These are phyloP conservation scores for Donacobius atricapilla DNA, from an alignment of 2,113 vertebrate genomes.

Conservation along the genomic window DNA sequence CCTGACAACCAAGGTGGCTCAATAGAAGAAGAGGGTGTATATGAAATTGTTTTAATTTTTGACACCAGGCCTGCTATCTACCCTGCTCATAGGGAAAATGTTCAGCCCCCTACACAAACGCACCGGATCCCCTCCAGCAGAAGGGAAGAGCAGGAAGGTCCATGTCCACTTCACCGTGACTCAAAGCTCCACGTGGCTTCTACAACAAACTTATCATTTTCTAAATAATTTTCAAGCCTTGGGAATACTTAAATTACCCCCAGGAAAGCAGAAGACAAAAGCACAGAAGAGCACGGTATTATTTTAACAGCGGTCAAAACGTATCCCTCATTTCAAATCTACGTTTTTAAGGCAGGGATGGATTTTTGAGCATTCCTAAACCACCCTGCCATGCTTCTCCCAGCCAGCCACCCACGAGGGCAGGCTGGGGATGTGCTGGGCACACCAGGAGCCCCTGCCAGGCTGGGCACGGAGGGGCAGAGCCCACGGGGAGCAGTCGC, in stretches of 20 bases:
- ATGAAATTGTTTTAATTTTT: background rate
- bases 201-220: background rate
- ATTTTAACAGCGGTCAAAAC: background rate
- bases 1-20: background rate
- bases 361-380: background rate
- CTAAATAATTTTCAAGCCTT: background rate
- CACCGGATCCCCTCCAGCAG: background rate
- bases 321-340: background rate
- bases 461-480: background rate
- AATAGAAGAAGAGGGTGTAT: background rate
- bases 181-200: background rate
- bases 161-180: background rate
- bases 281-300: background rate
- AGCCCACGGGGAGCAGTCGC: constrained; percentile 14
- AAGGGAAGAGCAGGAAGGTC: background rate
- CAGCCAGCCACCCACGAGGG: background rate
- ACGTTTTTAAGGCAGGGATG: background rate
- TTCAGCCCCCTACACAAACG: background rate
- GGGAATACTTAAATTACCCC: background rate
- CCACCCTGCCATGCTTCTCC: background rate
- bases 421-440: background rate
- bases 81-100: background rate
- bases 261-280: background rate
- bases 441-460: background rate
- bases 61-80: background rate